Base-by-base conservation (phyloP, 1,140 invertebrate species). In the Cheumatopsyche charites region DNA sequence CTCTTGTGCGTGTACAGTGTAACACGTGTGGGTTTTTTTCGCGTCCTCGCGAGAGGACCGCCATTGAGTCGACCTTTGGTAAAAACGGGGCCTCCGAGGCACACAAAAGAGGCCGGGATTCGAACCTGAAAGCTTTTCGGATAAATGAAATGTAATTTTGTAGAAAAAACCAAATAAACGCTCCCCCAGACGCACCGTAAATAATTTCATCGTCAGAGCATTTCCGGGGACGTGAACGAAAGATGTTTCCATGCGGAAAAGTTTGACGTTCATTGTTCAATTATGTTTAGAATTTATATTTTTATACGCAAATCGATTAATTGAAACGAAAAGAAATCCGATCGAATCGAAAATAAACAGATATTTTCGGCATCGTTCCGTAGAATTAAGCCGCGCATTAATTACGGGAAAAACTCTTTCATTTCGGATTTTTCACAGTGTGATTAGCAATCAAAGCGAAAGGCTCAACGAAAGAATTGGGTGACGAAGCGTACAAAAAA, bases 101-200 rank as follows among this genome's bases (percentile, higher is more conserved):
- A 42, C 43, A 65, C 62, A 65, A 21, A 36, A 43, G 55, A 21
- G 43, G 43, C 17, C 15, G 63, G 26, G 43, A 43, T 66, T 58
- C 55, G 55, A 47, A 66, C 36, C 36, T 47, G 43, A 66, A 66
- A 66, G 63, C 63, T 66, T 66, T 66, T 19, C 63, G 63, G 63
- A 26, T 66, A 66, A 66, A 66, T 66, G 63, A 66, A 66, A 66
- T 66, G 63, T 66, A 66, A 66, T 66, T 66, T 66, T 66, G 55
- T 58, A 25, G 17, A 66, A 66, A n/a, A 66, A 66, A 66, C 41
- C 63, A 47, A 66, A 66, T 66, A 45, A 66, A 66, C 63, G 43
- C n/a, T 15, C 36, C 63, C 63, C 63, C 41, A 42, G 63, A 47
- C 43, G 63, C 62, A 3, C 23, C 29, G 29, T 63, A 66, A 66